Base-by-base conservation (phyloP, 2,888 invertebrate genomes). In the Serripes groenlandicus region DNA sequence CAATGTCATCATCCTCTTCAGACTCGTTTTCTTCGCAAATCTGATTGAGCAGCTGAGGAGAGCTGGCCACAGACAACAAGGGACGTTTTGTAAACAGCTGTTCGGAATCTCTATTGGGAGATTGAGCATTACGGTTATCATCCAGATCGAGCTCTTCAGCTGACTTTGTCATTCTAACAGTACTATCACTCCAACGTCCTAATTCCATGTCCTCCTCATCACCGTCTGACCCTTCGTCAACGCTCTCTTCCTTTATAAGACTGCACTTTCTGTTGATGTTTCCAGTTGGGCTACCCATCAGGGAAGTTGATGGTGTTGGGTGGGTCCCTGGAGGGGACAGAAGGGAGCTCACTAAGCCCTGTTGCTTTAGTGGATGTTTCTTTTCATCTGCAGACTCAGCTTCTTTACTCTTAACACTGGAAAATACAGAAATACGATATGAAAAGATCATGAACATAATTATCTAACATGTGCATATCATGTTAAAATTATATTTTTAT, bases 181-280 rank as follows among this genome's bases (percentile, higher is more conserved):
- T 37, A 26, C 72, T 87, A 0, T 87, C 85, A 0, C 75, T 76
- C 34, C 66, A 66, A 60, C 78, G 69, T 42, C 89, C 89, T 15
- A 89, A 73, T 58, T 87, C 86, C 42, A 84, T 80, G 11, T 81
- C 82, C 21, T 88, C 88, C 85, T 93, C 87, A 84, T 92, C 90
- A 80, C 92, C 91, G 75, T 95, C 98, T 81, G 91, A 89, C 81
- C 91, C 90, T 71, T 95, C 98, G 92, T 98, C 98, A 93, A 97
- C 97, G 92, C 98, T 98, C 90, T 98, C 98, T 94, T 98, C 98
- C 90, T 97, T 97, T 30, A 98, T 98, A 91, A 98, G 98, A 92
- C 98, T 98, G 95, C 98, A 98, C 93, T 98, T 98, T 71, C 98
- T 96, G 32, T 96, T 96, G 71, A 97, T 96, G 95, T 62, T 32